Evolutionary conservation across 2,797 vertebrate genomes (phyloP).

Genomic region (Schizopygopsis malacanthus): DNA sequence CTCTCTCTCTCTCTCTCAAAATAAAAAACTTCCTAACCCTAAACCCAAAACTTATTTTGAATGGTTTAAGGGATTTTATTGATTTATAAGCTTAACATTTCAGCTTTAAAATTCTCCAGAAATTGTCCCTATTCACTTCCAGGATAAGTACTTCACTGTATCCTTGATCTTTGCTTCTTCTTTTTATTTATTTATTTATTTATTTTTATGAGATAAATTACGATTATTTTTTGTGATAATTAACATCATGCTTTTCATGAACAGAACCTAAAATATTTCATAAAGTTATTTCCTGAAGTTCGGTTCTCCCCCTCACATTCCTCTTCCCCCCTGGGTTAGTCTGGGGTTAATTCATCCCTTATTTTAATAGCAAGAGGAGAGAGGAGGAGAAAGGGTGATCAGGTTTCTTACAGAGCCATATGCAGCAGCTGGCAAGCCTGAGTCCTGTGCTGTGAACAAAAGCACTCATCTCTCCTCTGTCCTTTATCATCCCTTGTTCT

Average conservation of each 20-base stretch:
- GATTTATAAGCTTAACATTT: not conserved
- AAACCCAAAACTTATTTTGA: not conserved
- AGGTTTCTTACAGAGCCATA: slow-evolving; percentile 48
- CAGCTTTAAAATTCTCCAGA: not conserved
- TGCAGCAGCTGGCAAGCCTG: slow-evolving; percentile 59
- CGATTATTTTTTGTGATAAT: not conserved
- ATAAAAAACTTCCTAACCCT: too few relatives aligned
- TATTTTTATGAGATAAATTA: not conserved
- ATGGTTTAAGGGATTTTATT: not conserved
- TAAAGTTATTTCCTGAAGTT: slow-evolving; percentile 24
- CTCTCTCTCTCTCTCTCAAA: too few relatives aligned
- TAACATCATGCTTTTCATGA: not conserved
- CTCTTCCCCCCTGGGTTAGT: slow-evolving; percentile 28
- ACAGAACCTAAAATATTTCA: not conserved
- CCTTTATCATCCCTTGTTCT: slow-evolving; percentile 36
- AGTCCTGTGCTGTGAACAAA: slow-evolving; percentile 43
- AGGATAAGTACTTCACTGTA: not conserved
- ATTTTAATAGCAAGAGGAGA: slow-evolving; percentile 43
- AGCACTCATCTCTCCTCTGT: slow-evolving; percentile 40
- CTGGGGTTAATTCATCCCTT: slow-evolving; percentile 48
- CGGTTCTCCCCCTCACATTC: slow-evolving; percentile 33
- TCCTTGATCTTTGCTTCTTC: not conserved
- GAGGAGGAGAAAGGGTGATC: slow-evolving; percentile 50
- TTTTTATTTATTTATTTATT: not conserved
- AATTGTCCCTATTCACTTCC: not conserved